Evolutionary conservation across 2,797 vertebrate genomes (phyloP).

Genomic region (Halcyon badia): DNA sequence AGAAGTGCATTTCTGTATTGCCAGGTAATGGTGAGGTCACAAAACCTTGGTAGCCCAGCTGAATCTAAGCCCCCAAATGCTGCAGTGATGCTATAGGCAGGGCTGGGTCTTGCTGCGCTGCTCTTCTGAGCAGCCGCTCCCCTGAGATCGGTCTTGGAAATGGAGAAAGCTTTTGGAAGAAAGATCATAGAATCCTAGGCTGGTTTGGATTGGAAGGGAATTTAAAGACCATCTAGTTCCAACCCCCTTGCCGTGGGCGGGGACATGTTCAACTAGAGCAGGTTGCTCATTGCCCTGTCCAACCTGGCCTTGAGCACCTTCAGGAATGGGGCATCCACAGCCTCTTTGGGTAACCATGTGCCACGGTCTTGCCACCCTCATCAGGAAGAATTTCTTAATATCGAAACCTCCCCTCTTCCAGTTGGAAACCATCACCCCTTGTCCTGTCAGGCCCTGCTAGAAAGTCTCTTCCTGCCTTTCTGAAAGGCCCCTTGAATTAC

Average conservation of each 20-base stretch:
- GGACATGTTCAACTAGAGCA: neutral
- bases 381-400: neutral
- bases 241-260: neutral
- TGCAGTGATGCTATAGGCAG: neutral
- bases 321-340: no score
- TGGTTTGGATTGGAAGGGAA: neutral
- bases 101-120: neutral
- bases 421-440: neutral
- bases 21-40: rapidly evolving
- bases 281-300: neutral
- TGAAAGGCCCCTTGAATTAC: neutral
- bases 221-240: neutral
- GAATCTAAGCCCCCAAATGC: neutral
- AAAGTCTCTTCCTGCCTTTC: neutral
- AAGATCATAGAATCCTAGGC: neutral
- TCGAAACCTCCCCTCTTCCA: neutral
- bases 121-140: neutral
- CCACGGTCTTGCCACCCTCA: neutral
- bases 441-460: neutral
- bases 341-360: neutral
- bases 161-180: neutral
- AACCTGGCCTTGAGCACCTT: neutral
- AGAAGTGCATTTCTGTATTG: neutral
- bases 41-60: neutral
- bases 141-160: neutral